Base-by-base conservation (phyloP, 1,140 invertebrate genomes). In the Druon quercuslanigerum region DNA sequence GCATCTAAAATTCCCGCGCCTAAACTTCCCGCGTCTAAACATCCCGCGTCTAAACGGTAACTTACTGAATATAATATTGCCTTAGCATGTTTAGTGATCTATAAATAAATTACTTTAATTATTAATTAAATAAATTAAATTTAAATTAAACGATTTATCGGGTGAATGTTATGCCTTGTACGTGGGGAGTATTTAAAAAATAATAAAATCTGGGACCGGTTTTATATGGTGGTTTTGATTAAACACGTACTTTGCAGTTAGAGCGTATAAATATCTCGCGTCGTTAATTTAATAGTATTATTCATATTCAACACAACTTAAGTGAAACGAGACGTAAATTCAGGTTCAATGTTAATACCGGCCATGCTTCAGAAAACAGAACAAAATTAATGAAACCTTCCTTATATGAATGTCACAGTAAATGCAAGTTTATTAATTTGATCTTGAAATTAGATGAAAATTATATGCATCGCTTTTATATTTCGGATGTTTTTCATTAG, bases 321-420 rank as follows among this genome's bases (percentile, higher is more conserved):
- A 66, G 60, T 33, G 25, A 46, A 66, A 66, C 60, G 7, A 46
- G 12, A 16, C 4, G 20, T 6, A 25, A 60, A 60, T 60, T 60
- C 57, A 60, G 57, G 60, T 66, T 66, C 60, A 66, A 66, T 66
- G 60, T 16, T 66, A 66, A 40, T 66, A 20, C 4, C 2, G 14
- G 20, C 25, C 20, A 33, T 66, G 60, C 52, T 54, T 54, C 52
- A 54, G 52, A 54, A 17, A 54, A n/a, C 52, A 17, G 8, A 54
- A 2, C 17, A 54, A 54, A 54, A 54, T 54, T 9, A 54, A 54
- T 17, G 16, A 46, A 9, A 11, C 2, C 8, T 46, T 46, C 8
- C 8, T 9, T 7, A 46, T 17, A 54, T 54, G 3, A 54, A n/a
- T 54, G 16, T 9, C 25, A 33, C 25, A 33, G 25, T 33, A 33